Base-by-base conservation (phyloP, 2,797 vertebrate genomes). In the Myotis daubentonii region DNA sequence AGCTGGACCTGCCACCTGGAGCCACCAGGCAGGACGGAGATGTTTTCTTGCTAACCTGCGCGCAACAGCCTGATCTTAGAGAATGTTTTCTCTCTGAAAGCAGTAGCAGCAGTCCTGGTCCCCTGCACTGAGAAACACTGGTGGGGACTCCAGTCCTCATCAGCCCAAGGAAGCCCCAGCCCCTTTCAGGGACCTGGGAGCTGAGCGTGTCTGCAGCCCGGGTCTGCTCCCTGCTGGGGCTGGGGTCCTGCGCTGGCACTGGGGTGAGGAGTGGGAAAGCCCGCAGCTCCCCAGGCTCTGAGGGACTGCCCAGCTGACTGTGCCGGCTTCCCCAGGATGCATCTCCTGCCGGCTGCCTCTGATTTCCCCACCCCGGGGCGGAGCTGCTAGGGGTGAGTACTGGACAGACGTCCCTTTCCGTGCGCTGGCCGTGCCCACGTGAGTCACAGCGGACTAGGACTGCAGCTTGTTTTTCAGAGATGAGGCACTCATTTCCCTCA, bases 21-120 rank as follows among this genome's bases (percentile, higher is more conserved):
- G 79, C 82, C 17, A 12, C 88, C 71, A 10, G 44, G 19, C 85
- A 3, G 90, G 41, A 76, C 1, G 0, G 81, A n/a, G 76, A 53
- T 47, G 15, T 90, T 95, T 93, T 68, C 80, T 91, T 30, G 38
- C 92, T 82, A 62, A 92, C 41, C 94, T 80, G 79, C 85, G 51
- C 2, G 0, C 82, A 74, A 85, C 15, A 38, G 57, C 66, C 74
- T 1, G 17, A 36, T 83, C 80, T 86, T 89, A 70, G 72, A 75
- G 80, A 84, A 92, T 71, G 72, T 57, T 87, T 93, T 70, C 53
- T 87, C 51, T 90, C 81, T 38, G 79, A 66, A 71, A 72, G 51
- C 68, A 82, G 76, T 19, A 53, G 86, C n/a, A 47, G 88, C 71
- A 57, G 3, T 53, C 85, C 75, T 44, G n/a, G 53, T 88, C 25